Base-by-base conservation (phyloP, 2,888 invertebrate genomes). In the Bruchidius siliquastri region DNA sequence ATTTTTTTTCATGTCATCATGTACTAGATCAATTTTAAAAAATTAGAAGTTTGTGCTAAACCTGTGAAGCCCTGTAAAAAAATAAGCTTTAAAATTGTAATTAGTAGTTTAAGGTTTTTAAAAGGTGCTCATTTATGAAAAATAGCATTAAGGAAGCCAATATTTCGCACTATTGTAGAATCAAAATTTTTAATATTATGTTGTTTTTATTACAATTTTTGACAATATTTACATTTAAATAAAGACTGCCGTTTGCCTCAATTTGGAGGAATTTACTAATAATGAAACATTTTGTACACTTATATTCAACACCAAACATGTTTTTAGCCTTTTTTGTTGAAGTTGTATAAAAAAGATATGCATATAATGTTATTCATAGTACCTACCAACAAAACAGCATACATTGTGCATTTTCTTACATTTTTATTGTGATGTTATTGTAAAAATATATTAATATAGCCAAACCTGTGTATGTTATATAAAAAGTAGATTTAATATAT, bases 401-500 rank as follows among this genome's bases (percentile, higher is more conserved):
- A 74, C 74, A 67, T 72, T 75, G 76, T 73, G 72, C 72, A 68
- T 76, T 76, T 77, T 76, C 76, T 71, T 73, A 78, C 74, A 73
- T 79, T 77, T 77, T 78, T 81, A 76, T 77, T 81, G 81, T 80
- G 81, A 81, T 81, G 78, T 80, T 79, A 81, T 74, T 78, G 77
- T 79, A 77, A 74, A 72, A 22, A 75, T 74, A 78, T 76, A 76
- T 77, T 68, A 68, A 76, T 74, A 76, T 78, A 78, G 72, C 70
- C 74, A 74, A 76, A 73, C 72, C 71, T 75, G 78, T 77, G 79
- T 77, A 76, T 81, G 76, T 80, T 78, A 79, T 79, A 80, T 77
- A 79, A 77, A 80, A 76, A 80, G 80, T 82, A 81, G 82, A 81
- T 82, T 81, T 82, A 83, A 81, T 83, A 83, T 75, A 83, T 83